Base-by-base conservation (phyloP, 2,888 invertebrate species). In the Drosophila nr. medialis region DNA sequence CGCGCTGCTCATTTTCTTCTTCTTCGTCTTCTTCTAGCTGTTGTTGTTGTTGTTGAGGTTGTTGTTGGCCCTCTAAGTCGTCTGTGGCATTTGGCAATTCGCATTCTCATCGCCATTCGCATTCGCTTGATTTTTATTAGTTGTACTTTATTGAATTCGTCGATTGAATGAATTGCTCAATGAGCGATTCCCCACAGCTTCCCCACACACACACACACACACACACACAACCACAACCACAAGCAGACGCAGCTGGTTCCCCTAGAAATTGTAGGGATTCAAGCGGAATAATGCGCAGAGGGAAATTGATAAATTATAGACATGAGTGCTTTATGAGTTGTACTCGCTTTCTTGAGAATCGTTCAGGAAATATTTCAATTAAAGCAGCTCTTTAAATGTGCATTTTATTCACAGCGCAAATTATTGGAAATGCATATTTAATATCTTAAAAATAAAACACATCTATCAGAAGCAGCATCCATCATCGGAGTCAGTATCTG, bases 141-240 rank as follows among this genome's bases (percentile, higher is more conserved):
- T 89, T 85, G 89, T 85, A 79, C 80, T 85, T 89, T 89, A 89
- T 89, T 85, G 85, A 85, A 85, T 85, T 84, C 80, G 73, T 72
- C 89, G 87, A 87, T 85, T 85, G 74, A 89, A 85, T 89, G 89
- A 89, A 89, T 86, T 85, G 85, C 79, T 84, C 85, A 85, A 89
- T 89, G 82, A 89, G 76, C 84, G 75, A 54, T 59, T 32, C 50
- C 27, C 59, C n/a, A n/a, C 18, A 27, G 10, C 29, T 6, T 0
- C 21, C 2, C 15, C 18, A 24, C 8, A n/a, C 53, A 59, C 34
- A n/a, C 21, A 13, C 36, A 38, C 50, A n/a, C 11, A 29, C 21
- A 29, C 4, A 40, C 40, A 34, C 42, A 29, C 53, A 27, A 8
- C 4, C 24, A 24, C 15, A 24, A 24, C 21, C 45, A 45, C 15